Base-by-base conservation (phyloP, 2,113 vertebrate genomes). In the Pygoscelis antarcticus region DNA sequence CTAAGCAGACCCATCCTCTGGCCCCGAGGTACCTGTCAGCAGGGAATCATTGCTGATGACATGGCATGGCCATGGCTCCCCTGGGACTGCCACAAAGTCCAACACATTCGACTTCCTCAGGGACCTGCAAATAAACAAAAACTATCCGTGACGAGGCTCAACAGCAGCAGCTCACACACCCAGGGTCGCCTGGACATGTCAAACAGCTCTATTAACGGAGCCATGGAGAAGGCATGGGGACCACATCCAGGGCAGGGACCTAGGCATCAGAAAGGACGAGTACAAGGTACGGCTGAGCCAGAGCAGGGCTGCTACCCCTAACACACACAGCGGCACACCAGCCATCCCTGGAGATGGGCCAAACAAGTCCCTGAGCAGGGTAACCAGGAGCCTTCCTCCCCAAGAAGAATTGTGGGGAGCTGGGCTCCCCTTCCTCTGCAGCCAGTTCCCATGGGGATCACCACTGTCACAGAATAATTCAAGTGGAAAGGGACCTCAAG, bases 141-240 rank as follows among this genome's bases (percentile, higher is more conserved):
- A 22, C 15, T 30, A 4, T 1, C 29, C 1, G 0, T 18, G 47
- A 60, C 1, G 13, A 5, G 55, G 29, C 55, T 32, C 68, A 75
- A 17, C 29, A n/a, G 77, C 30, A 46, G 46, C 38, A 51, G n/a
- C 52, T 57, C 42, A 3, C 16, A 3, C 32, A 2, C 44, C 40
- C 52, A 0, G 36, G 11, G 10, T 13, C 8, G 5, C n/a, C 11
- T 2, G 51, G 62, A 10, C n/a, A 2, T 2, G 9, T 14, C 60
- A 38, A 3, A 9, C 38, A 22, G 40, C 38, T 20, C 26, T 23
- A 10, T 6, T 21, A 49, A 51, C 5, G 6, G 70, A 65, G 75
- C 13, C 22, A 4, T 10, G 2, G 75, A 29, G 76, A 57, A 21
- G 27, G 52, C 40, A 10, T 0, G 29, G 25, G 72, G 46, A 60